Base-by-base conservation (phyloP, 2,797 vertebrate species). In the Arremon brunneinucha region DNA sequence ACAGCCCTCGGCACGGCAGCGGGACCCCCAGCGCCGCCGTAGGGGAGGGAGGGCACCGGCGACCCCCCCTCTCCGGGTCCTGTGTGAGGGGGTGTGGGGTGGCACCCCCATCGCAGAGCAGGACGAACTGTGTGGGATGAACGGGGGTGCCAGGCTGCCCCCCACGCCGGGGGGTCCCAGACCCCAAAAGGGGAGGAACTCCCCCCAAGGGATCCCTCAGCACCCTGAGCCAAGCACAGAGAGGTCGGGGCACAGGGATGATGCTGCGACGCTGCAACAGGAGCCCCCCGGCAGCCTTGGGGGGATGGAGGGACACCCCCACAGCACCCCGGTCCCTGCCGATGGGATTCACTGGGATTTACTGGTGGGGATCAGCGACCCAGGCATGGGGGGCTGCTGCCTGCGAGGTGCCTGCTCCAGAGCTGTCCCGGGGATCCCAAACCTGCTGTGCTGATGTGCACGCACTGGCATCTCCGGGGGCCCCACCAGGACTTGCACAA, bases 381-480 rank as follows among this genome's bases (percentile, higher is more conserved):
- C 46, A 46, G 46, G 46, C 46, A 44, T 22, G 44, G 44, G 44
- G 21, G 44, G 44, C 44, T 44, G 22, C 6, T 11, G 16, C 23
- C 2, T 2, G 3, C 37, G 44, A 37, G 60, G 16, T 30, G 27
- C 37, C 28, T 9, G 14, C 39, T 27, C 37, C 57, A 21, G 57
- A 21, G 22, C 49, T 13, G n/a, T 28, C 32, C 52, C 52, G 53
- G 53, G 13, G 12, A 26, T 23, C 39, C 53, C 30, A 39, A 39
- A 39, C 5, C 52, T 46, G 3, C 39, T 7, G 35, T 6, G 18
- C 11, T 16, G 34, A 32, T 37, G 47, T 3, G 30, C 35, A 4
- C 1, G 0, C 7, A 0, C 24, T 5, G 47, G 53, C 15, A 0
- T 8, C 37, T 26, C 28, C 5, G 2, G 28, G 23, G 20, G 26